phyloP scores from a whole-genome alignment of 2,113 vertebrate species.

The Capreolus pygargus region DNA sequence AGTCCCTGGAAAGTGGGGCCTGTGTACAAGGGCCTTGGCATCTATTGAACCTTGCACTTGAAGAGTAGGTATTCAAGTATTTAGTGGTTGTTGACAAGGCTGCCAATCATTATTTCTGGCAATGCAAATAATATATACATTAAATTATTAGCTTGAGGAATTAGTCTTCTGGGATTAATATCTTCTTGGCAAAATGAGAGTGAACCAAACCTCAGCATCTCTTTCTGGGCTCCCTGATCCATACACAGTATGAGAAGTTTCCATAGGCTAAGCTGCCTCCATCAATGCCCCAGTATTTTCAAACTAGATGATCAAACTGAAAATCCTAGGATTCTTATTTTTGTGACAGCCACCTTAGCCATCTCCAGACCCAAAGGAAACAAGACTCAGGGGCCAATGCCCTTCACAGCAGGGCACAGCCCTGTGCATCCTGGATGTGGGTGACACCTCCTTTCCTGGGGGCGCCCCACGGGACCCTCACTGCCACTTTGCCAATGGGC shows the following conservation, averaged over 20 bases:
- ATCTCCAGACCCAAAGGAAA: conserved; percentile 1
- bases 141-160: not conserved
- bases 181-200: conserved; percentile 38
- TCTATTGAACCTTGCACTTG: not conserved
- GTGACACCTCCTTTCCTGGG: not conserved
- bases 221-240: not conserved
- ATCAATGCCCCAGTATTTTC: not conserved
- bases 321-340: not conserved
- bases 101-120: not conserved
- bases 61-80: not conserved
- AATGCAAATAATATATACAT: not conserved
- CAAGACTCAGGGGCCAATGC: not conserved
- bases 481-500: not conserved
- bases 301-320: not conserved
- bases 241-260: not conserved
- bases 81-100: not conserved
- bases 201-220: not conserved
- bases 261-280: not conserved
- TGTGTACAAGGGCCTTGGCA: not conserved
- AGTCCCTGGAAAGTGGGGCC: not conserved
- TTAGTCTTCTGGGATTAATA: not conserved
- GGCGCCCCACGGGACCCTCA: not conserved
- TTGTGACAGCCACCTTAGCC: not conserved
- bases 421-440: not conserved
- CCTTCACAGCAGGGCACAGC: conserved; percentile 7